Conservation (phyloP, 2,888 invertebrate genomes). For the Chrysomela aeneicollis region DNA sequence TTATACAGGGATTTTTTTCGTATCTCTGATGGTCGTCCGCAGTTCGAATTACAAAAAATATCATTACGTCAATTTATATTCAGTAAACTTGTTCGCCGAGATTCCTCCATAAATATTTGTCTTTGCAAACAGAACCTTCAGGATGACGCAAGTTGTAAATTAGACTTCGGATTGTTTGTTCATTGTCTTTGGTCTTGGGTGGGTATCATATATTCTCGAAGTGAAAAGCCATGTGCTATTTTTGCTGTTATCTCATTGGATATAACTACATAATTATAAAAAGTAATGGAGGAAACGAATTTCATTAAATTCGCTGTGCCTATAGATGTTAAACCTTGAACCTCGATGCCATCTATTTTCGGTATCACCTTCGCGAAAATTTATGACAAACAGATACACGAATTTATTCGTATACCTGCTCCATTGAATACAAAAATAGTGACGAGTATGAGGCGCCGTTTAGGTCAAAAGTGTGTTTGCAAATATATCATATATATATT, state of each 20-base stretch:
- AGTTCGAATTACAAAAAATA: constrained; percentile 3
- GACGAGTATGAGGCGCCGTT: no score
- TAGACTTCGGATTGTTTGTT: background rate
- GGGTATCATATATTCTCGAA: background rate
- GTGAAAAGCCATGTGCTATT: no score
- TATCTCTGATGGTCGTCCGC: background rate
- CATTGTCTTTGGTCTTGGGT: background rate
- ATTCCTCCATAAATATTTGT: background rate
- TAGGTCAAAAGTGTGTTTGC: no score
- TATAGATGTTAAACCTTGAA: background rate
- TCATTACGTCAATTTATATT: constrained; percentile 1
- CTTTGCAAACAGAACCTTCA: background rate
- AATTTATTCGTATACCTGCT: no score
- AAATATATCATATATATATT: background rate
- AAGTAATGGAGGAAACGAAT: no score
- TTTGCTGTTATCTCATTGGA: no score
- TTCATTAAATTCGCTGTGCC: no score
- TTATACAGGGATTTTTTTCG: background rate
- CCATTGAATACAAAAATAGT: no score
- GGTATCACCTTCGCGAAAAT: background rate
- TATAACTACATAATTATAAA: no score
- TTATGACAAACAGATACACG: background rate
- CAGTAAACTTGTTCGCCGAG: background rate
- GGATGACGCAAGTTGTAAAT: background rate
- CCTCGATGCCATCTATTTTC: background rate